phyloP scores from a whole-genome alignment of 2,888 invertebrate species.

The Ormyrus labotus region DNA sequence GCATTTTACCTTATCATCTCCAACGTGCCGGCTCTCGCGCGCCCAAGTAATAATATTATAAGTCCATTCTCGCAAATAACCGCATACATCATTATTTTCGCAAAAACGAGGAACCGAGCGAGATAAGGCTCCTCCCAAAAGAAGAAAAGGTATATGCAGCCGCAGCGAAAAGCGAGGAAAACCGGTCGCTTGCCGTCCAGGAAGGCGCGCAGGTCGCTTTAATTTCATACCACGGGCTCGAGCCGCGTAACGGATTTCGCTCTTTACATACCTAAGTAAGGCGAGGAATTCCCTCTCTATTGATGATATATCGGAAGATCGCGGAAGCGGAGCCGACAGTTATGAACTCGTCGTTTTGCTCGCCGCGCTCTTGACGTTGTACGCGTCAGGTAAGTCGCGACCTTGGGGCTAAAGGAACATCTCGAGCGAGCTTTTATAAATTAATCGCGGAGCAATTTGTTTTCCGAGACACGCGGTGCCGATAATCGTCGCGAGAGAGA shows the following conservation, averaged over 20 bases:
- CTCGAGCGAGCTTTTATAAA: constrained; percentile 3
- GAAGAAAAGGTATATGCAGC: neutral
- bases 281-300: constrained; percentile 3
- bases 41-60: constrained; percentile 26
- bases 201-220: constrained; percentile 13
- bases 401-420: neutral
- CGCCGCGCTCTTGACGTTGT: neutral
- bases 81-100: constrained; percentile 12
- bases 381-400: neutral
- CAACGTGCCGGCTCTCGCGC: neutral
- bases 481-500: neutral
- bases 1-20: too few species aligned
- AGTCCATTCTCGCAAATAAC: constrained; percentile 24
- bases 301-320: constrained; percentile 40
- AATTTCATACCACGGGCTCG: constrained; percentile 28
- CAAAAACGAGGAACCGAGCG: neutral
- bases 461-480: neutral
- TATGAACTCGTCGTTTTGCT: neutral
- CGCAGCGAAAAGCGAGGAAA: neutral
- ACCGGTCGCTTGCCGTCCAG: constrained; percentile 28
- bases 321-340: constrained; percentile 28
- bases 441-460: constrained; percentile 36
- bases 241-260: constrained; percentile 39
- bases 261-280: constrained; percentile 34
- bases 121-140: neutral